Conservation (phyloP, 37 sponge, comb jelly and placozoan species). For the Spongilla lacustris region DNA sequence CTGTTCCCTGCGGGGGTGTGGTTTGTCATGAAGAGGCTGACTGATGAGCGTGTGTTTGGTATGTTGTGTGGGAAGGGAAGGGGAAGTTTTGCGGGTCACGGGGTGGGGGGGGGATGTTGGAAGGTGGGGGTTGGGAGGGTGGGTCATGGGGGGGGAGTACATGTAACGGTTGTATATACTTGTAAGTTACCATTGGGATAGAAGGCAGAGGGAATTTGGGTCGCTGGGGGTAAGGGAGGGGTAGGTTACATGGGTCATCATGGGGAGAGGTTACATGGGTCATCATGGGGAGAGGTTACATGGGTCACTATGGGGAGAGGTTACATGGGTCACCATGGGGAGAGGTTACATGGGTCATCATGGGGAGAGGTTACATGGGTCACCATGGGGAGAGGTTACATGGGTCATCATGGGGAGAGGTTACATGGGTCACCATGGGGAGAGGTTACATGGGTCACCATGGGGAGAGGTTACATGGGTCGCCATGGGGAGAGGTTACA, state of each 20-base stretch:
- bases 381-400: neutral
- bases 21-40: conserved; percentile 92
- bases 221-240: no score
- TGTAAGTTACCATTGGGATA: no score
- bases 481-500: no score
- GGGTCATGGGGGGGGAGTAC: neutral
- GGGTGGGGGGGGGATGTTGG: neutral
- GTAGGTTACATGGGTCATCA: neutral
- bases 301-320: neutral
- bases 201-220: no score
- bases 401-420: neutral
- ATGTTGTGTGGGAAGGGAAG: conserved; percentile 7
- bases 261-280: neutral
- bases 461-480: no score
- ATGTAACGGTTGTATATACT: no score
- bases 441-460: no score
- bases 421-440: no score
- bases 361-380: no score
- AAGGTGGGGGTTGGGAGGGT: neutral
- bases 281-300: neutral
- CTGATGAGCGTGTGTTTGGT: conserved; percentile 96
- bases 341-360: no score
- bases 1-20: conserved; percentile 97
- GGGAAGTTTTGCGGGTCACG: neutral
- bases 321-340: neutral